phyloP scores from a whole-genome alignment of 2,113 vertebrate species.

The Hippocampus guttulatus region DNA sequence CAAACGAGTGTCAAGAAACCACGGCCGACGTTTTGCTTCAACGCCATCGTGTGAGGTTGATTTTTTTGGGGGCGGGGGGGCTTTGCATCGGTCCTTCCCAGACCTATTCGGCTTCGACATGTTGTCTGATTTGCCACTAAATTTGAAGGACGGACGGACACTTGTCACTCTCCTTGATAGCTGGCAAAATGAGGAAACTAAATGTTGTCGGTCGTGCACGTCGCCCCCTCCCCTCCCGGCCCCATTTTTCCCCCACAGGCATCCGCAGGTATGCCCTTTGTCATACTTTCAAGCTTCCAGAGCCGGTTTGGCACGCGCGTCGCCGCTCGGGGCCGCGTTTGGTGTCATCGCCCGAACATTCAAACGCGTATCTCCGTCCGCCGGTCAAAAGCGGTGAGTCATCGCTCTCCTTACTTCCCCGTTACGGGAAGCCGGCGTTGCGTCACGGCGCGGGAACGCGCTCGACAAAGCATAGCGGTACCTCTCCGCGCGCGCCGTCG shows the following conservation, averaged over 20 bases:
- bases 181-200: not conserved
- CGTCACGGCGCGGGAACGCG: conserved; percentile 63
- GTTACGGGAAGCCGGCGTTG: conserved; percentile 56
- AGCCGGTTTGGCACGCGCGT: conserved; percentile 4
- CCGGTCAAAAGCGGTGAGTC: conserved; percentile 56
- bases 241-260: not conserved
- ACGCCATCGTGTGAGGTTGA: too few species aligned
- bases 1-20: too few species aligned
- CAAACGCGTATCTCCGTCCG: conserved; percentile 29
- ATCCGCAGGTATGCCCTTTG: not conserved
- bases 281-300: not conserved
- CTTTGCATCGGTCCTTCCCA: too few species aligned
- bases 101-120: too few species aligned
- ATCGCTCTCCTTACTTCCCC: conserved; percentile 60
- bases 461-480: conserved; percentile 61
- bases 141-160: too few species aligned
- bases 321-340: conserved; percentile 19
- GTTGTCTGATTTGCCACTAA: too few species aligned
- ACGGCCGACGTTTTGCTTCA: too few species aligned
- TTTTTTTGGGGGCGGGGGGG: too few species aligned
- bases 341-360: conserved; percentile 48
- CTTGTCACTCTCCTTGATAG: too few species aligned
- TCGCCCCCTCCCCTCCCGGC: not conserved
- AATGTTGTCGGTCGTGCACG: not conserved
- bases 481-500: conserved; percentile 31